These are phyloP conservation scores for Hozukius guyotensis DNA, from an alignment of 2,797 vertebrate genomes.

Conservation along the genomic window DNA sequence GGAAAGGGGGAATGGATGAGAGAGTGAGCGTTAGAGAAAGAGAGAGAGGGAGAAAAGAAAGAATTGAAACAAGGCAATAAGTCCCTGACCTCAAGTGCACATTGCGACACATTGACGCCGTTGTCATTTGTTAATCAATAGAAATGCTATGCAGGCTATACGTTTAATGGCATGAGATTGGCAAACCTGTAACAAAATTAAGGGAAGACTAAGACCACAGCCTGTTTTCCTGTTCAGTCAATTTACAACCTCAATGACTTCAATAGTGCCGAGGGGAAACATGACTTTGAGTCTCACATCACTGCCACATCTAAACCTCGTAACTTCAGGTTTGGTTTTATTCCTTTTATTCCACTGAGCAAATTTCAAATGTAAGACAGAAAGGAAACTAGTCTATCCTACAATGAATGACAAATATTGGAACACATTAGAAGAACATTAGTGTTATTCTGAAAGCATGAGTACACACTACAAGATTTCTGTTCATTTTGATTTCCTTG, in stretches of 20 bases:
- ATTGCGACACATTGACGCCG: slow-evolving; percentile 78
- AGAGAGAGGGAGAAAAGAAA: slow-evolving; percentile 42
- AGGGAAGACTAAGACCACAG: slow-evolving; percentile 59
- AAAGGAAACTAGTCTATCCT: neutral
- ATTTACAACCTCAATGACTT: slow-evolving; percentile 67
- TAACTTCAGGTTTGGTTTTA: slow-evolving; percentile 5
- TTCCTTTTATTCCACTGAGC: neutral
- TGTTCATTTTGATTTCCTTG: neutral
- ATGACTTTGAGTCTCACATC: slow-evolving; percentile 58
- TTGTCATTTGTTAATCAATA: slow-evolving; percentile 82
- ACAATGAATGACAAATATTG: neutral
- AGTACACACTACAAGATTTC: neutral
- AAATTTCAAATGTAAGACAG: neutral
- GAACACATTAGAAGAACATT: neutral
- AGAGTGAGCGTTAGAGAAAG: slow-evolving; percentile 17
- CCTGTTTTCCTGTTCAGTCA: slow-evolving; percentile 57
- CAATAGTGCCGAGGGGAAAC: slow-evolving; percentile 26
- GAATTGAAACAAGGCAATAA: slow-evolving; percentile 74
- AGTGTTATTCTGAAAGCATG: neutral
- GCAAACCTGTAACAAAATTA: slow-evolving; percentile 75
- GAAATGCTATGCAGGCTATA: slow-evolving; percentile 73
- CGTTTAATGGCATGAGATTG: slow-evolving; percentile 76
- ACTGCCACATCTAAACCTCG: slow-evolving; percentile 4
- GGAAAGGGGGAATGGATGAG: slow-evolving; percentile 35
- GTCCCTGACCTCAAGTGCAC: slow-evolving; percentile 80